These are phyloP conservation scores for Mus musculus DNA, from an alignment of 2,113 vertebrate species.

Conservation along the genomic window GRCm39 chr2:139549501-139550000, in stretches of 20 bases:
- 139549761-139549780: not conserved
- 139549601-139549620: not conserved
- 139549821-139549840: not conserved
- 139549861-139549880: not conserved
- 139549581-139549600: not conserved
- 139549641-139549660: not conserved
- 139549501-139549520: not conserved
- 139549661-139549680: not conserved
- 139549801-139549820: not conserved
- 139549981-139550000: not conserved
- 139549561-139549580: not conserved
- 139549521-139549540: not conserved
- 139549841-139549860: not conserved
- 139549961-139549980: slow-evolving; percentile 13
- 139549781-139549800: not conserved
- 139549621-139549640: not conserved
- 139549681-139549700: not conserved
- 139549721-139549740: not conserved
- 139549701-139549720: not conserved
- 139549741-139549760: not conserved
- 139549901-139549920: slow-evolving; percentile 34
- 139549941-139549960: slow-evolving; percentile 56
- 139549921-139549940: slow-evolving; percentile 34
- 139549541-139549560: not conserved
- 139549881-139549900: not conserved